Conservation (phyloP, 64 coral and sea anemone species). For the Astreopora myriophthalma region DNA sequence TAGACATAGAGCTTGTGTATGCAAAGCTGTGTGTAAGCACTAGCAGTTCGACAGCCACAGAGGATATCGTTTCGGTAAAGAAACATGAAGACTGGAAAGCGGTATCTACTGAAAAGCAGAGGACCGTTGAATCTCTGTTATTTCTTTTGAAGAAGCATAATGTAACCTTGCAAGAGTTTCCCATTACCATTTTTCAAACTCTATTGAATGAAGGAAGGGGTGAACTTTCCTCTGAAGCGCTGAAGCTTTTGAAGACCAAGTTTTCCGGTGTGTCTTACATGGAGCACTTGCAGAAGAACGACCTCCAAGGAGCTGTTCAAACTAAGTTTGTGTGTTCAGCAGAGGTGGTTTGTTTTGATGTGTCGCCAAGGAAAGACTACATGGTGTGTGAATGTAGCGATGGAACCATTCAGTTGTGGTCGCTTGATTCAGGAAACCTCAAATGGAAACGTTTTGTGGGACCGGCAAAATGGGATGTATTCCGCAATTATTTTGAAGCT, state of each 20-base stretch:
- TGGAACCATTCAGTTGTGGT: conserved; percentile 3
- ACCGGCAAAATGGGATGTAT: not conserved
- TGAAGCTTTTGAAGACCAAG: not conserved
- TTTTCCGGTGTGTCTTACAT: not conserved
- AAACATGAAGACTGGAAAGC: not conserved
- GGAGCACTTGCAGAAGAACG: not conserved
- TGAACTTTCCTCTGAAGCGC: not conserved
- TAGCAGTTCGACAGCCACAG: not conserved
- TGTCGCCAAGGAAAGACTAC: conserved; percentile 1
- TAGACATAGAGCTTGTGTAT: not conserved
- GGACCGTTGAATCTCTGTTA: not conserved
- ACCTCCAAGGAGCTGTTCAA: not conserved
- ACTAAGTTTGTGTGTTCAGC: not conserved
- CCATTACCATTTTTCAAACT: not conserved
- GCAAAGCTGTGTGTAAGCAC: not conserved
- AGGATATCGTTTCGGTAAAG: not conserved
- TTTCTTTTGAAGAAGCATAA: not conserved
- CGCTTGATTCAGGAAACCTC: not conserved
- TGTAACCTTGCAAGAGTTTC: not conserved
- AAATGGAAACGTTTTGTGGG: not conserved
- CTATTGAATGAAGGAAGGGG: not conserved
- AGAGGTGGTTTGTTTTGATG: conserved; percentile 10
- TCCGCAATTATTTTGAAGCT: not conserved
- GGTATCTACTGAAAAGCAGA: not conserved
- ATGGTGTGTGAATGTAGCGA: conserved; percentile 11